A percentile compares a stretch with the other conserved stretches of the same genome.
Conservation (phyloP, 2,888 invertebrate genomes). For the Adelognathus sp. region DNA sequence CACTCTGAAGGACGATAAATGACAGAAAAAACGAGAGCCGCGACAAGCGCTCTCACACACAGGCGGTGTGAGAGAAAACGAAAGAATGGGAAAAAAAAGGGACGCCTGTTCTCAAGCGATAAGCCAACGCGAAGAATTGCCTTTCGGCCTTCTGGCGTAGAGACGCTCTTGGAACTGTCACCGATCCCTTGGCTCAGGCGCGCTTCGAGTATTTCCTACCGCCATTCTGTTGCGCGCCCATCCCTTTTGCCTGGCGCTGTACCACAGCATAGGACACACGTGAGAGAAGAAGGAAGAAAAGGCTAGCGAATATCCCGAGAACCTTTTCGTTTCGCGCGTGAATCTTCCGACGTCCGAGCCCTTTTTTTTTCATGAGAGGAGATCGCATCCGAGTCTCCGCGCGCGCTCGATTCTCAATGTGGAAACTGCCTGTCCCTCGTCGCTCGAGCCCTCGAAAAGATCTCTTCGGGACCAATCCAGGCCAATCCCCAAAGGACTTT, state of each 20-base stretch:
- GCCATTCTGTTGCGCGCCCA: conserved; percentile 41
- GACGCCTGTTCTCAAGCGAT: conserved; percentile 76
- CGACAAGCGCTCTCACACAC: conserved; percentile 38
- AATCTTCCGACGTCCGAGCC: conserved; percentile 52
- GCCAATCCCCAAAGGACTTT: conserved; percentile 73
- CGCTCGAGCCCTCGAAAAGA: conserved; percentile 1
- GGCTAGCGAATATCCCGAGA: conserved; percentile 29
- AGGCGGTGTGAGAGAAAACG: conserved; percentile 40
- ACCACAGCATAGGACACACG: conserved; percentile 30
- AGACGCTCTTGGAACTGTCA: conserved; percentile 48
- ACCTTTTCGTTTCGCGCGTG: conserved; percentile 47
- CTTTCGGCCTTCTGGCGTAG: conserved; percentile 60
- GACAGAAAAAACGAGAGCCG: conserved; percentile 62
- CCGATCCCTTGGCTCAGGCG: conserved; percentile 47
- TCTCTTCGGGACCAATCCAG: conserved; percentile 71
- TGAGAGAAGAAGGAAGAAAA: conserved; percentile 2
- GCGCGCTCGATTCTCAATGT: conserved; percentile 68
- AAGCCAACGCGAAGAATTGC: conserved; percentile 76
- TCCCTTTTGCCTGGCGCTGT: conserved; percentile 15
- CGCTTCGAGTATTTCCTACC: neutral
- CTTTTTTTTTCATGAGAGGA: no score
- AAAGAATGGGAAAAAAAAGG: conserved; percentile 56
- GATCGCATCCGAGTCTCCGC: conserved; percentile 58
- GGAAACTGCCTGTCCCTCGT: conserved; percentile 70
- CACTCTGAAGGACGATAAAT: conserved; percentile 63